Evolutionary conservation across 2,113 vertebrate genomes (phyloP).

Genomic region (Colistium nudipinnis): DNA sequence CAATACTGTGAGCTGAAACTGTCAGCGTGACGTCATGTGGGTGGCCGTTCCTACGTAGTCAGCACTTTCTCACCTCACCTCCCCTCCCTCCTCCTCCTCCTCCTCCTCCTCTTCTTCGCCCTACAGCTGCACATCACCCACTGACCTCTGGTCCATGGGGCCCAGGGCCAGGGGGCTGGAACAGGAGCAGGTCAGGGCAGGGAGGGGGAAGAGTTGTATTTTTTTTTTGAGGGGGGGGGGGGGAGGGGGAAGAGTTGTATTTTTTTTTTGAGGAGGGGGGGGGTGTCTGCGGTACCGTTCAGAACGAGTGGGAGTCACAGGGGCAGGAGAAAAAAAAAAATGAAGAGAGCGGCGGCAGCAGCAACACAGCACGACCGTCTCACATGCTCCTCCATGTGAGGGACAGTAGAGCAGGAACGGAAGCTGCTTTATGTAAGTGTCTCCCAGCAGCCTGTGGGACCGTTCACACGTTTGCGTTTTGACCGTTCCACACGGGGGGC

Average conservation of each 20-base stretch:
- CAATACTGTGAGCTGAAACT: constrained; percentile 61
- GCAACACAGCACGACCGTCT: constrained; percentile 48
- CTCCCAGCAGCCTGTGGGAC: constrained; percentile 61
- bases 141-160: constrained; percentile 65
- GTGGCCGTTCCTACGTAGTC: constrained; percentile 62
- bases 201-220: no score
- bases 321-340: constrained; percentile 35
- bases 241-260: constrained; percentile 11
- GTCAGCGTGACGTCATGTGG: constrained; percentile 69
- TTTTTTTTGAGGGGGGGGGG: no score
- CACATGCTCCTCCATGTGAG: constrained; percentile 75
- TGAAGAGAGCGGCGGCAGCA: constrained; percentile 35
- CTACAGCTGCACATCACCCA: constrained; percentile 68
- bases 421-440: constrained; percentile 77
- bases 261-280: no score
- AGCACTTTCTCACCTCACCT: constrained; percentile 60
- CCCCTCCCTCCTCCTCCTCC: constrained; percentile 30
- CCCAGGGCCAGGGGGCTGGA: neutral
- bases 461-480: constrained; percentile 71
- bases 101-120: constrained; percentile 28
- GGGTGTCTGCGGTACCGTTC: constrained; percentile 20
- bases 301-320: constrained; percentile 42
- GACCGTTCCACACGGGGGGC: constrained; percentile 46
- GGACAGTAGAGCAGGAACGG: constrained; percentile 30
- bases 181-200: constrained; percentile 39